A percentile compares a stretch with the other conserved stretches of the same genome.
These are phyloP conservation scores for Musca domestica DNA, from an alignment of 1,140 invertebrate genomes.

Conservation along the genomic window DNA sequence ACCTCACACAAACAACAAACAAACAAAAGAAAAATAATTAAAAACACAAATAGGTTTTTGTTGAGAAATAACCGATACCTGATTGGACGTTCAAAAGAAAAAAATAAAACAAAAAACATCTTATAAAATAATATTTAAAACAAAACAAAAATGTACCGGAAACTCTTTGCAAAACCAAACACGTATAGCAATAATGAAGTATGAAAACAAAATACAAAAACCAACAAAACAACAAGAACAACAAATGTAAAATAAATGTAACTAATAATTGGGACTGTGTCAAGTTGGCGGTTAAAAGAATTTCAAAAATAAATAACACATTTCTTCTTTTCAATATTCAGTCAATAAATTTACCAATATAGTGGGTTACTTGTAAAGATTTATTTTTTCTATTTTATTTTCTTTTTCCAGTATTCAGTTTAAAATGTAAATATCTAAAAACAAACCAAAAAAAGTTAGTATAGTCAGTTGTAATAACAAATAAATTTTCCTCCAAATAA, in stretches of 20 bases:
- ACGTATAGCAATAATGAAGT: conserved; percentile 31
- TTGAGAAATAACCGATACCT: conserved; percentile 12
- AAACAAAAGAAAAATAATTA: conserved; percentile 32
- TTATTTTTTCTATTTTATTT: too few species aligned
- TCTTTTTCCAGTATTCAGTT: too few species aligned
- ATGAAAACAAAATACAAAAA: conserved; percentile 19
- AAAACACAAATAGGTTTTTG: conserved; percentile 11
- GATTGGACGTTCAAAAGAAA: conserved; percentile 12
- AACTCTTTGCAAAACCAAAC: conserved; percentile 27
- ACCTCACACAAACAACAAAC: conserved; percentile 15
- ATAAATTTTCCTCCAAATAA: too few species aligned
- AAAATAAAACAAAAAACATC: neutral
- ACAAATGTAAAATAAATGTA: neutral
- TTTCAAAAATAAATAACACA: too few species aligned
- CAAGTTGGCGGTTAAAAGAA: too few species aligned
- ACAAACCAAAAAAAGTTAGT: too few species aligned
- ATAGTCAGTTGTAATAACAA: too few species aligned
- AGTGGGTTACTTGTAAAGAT: too few species aligned
- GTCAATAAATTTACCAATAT: too few species aligned
- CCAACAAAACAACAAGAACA: neutral
- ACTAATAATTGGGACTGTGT: too few species aligned
- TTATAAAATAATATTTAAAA: conserved; percentile 4
- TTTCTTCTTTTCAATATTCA: too few species aligned
- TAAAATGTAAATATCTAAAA: too few species aligned
- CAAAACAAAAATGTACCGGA: conserved; percentile 40